phyloP scores from a whole-genome alignment of 2,113 vertebrate species.

The Malurus alboscapulatus region DNA sequence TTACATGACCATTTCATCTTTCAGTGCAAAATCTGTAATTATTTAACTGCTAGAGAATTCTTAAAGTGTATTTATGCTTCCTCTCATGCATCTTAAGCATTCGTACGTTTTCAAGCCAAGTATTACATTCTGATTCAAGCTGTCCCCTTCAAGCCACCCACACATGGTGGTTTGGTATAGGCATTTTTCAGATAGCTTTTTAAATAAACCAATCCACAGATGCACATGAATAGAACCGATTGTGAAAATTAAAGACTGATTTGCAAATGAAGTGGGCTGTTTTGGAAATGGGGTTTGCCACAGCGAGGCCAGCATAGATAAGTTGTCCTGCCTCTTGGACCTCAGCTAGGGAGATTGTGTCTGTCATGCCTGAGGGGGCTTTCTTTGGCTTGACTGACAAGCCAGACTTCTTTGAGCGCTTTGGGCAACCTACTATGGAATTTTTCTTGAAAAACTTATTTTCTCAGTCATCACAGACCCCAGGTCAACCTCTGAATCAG shows the following conservation, averaged over 20 bases:
- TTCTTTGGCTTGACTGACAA: not conserved
- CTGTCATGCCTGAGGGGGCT: not conserved
- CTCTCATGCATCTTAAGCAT: not conserved
- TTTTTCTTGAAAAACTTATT: not conserved
- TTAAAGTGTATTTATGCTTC: constrained; percentile 5
- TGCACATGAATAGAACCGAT: not conserved
- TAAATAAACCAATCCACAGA: not conserved
- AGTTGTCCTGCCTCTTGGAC: not conserved
- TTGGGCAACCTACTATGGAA: not conserved
- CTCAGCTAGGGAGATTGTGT: not conserved
- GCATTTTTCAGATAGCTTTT: not conserved
- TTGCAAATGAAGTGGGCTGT: not conserved
- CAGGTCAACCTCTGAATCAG: not conserved
- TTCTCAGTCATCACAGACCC: not conserved
- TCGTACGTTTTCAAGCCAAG: not conserved
- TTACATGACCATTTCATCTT: not conserved
- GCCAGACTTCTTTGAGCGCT: not conserved
- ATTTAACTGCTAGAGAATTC: constrained; percentile 18
- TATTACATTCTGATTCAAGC: not conserved
- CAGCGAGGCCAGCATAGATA: not conserved
- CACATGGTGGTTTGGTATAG: not conserved
- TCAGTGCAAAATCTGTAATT: constrained; percentile 22
- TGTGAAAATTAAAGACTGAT: not conserved
- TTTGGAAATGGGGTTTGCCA: not conserved
- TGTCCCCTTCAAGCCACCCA: not conserved